Percentiles rank a stretch among this genome's conserved stretches.
Conservation (phyloP, 2,797 vertebrate species). For the Psittacula derbiana region DNA sequence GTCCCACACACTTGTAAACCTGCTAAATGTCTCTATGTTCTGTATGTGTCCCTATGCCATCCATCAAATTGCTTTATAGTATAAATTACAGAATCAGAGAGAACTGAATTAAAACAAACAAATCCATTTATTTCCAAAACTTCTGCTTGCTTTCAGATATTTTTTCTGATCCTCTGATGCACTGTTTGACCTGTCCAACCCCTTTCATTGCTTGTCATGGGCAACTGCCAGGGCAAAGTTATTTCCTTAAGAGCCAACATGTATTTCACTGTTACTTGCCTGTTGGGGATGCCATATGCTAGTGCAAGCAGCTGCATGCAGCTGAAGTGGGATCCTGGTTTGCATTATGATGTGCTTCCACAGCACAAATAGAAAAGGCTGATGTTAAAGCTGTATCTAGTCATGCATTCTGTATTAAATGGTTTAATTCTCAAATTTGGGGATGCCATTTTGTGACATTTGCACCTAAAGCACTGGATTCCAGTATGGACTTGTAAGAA, state of each 20-base stretch:
- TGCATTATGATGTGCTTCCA: slow-evolving; percentile 16
- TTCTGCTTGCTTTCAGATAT: background rate
- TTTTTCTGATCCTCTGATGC: background rate
- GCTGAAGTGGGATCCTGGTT: background rate
- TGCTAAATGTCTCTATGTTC: background rate
- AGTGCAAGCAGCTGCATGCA: background rate
- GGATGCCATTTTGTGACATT: background rate
- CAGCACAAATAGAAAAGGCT: background rate
- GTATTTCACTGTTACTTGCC: slow-evolving; percentile 19
- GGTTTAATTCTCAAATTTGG: background rate
- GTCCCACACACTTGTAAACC: background rate
- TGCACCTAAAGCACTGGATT: background rate
- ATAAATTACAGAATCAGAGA: background rate
- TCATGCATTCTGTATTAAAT: background rate
- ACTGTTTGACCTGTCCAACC: background rate
- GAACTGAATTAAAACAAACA: background rate
- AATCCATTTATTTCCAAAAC: background rate
- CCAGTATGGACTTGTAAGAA: background rate
- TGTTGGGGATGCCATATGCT: background rate
- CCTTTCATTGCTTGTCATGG: background rate
- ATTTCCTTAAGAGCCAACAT: background rate
- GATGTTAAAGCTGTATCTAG: background rate
- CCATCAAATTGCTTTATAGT: background rate
- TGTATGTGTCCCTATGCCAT: background rate
- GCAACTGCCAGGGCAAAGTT: background rate